These are phyloP conservation scores for Salticus scenicus DNA, from an alignment of 2,888 invertebrate genomes.

Conservation along the genomic window DNA sequence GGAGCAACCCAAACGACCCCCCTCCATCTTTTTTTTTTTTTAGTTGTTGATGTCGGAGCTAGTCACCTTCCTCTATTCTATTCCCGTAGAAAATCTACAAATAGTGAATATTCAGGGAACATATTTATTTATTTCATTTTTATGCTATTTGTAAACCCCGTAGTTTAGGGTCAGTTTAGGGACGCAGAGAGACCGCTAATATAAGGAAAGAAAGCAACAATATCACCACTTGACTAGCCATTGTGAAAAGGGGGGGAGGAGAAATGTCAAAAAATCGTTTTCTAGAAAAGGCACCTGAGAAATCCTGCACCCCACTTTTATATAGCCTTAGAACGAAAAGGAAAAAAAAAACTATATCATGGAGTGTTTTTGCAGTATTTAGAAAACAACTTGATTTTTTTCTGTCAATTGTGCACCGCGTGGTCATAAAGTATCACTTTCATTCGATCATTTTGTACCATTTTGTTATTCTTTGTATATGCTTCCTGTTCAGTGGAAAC, in stretches of 20 bases:
- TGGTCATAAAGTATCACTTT: conserved; percentile 53
- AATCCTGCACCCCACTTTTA: neutral
- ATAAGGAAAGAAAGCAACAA: conserved; percentile 26
- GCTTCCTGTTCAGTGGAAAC: conserved; percentile 38
- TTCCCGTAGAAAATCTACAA: conserved; percentile 34
- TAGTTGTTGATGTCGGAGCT: neutral
- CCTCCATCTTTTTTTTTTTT: neutral
- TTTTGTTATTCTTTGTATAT: conserved; percentile 42
- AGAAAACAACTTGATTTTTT: conserved; percentile 42
- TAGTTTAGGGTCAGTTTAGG: conserved; percentile 61
- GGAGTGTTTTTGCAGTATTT: conserved; percentile 58
- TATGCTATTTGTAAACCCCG: conserved; percentile 33
- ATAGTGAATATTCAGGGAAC: conserved; percentile 31
- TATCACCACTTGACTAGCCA: conserved; percentile 59
- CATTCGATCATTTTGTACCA: conserved; percentile 50
- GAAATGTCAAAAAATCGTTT: conserved; percentile 18
- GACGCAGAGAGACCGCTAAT: conserved; percentile 55
- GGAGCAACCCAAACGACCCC: neutral
- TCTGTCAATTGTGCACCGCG: conserved; percentile 11
- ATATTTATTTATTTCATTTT: conserved; percentile 45
- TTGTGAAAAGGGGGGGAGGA: conserved; percentile 31
- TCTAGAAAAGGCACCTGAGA: neutral
- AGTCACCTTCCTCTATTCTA: neutral
- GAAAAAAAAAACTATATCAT: conserved; percentile 22
- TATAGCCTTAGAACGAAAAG: neutral